A percentile compares a stretch with the other conserved stretches of the same genome.
Conservation (phyloP, 2,113 vertebrate genomes). For the Arizona elegans region DNA sequence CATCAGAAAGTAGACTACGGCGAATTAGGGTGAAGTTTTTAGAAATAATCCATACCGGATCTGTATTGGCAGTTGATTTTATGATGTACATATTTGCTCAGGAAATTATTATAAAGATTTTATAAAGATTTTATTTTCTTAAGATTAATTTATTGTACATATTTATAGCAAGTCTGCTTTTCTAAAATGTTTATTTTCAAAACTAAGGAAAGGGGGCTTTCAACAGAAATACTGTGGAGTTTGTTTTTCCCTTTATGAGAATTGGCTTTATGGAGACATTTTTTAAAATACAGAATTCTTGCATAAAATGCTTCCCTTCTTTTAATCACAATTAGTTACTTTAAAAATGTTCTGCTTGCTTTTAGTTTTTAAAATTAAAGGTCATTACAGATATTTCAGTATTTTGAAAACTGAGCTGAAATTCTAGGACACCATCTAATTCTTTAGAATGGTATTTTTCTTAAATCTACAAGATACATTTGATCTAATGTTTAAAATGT, state of each 20-base stretch:
- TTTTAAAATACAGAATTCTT: neutral
- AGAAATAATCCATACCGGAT: neutral
- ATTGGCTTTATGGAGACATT: neutral
- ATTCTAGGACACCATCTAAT: neutral
- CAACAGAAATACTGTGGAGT: neutral
- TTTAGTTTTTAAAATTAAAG: neutral
- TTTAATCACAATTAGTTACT: neutral
- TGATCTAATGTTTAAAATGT: neutral
- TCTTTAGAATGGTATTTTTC: neutral
- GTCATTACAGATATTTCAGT: neutral
- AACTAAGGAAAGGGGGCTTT: neutral
- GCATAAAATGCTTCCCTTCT: neutral
- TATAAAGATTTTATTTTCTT: slow-evolving; percentile 37
- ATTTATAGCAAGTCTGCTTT: slow-evolving; percentile 1
- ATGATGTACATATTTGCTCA: neutral
- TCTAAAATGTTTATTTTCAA: slow-evolving; percentile 22
- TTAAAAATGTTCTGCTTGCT: neutral
- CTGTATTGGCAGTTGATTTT: neutral
- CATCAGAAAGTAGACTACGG: neutral
- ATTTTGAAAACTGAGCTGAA: neutral
- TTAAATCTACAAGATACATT: neutral
- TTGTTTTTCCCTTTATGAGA: neutral
- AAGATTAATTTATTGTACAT: slow-evolving; percentile 14
- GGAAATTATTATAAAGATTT: slow-evolving; percentile 12
- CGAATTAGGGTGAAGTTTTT: neutral